These are phyloP conservation scores for Periparus ater DNA, from an alignment of 2,797 vertebrate genomes.

Conservation along the genomic window DNA sequence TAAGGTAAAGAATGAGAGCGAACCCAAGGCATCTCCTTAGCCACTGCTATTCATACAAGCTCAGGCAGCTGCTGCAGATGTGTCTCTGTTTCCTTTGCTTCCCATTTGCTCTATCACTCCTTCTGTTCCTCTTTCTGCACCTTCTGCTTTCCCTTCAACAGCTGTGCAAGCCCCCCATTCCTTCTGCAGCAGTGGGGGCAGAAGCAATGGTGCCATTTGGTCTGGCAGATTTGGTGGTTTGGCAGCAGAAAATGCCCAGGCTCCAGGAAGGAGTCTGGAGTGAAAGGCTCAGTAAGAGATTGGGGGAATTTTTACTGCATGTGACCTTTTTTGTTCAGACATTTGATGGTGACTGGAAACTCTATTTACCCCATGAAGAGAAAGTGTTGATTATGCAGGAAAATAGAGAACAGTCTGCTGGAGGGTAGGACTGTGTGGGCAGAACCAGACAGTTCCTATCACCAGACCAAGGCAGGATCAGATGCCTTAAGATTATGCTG, in stretches of 20 bases:
- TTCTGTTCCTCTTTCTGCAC: neutral
- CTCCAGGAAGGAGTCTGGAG: neutral
- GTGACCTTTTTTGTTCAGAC: neutral
- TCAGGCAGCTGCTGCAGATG: neutral
- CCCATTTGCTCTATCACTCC: neutral
- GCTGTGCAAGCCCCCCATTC: neutral
- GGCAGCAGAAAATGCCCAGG: neutral
- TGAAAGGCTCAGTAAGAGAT: neutral
- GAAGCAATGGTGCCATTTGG: neutral
- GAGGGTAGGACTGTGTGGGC: neutral
- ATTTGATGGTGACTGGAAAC: neutral
- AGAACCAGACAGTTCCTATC: neutral
- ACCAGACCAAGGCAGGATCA: neutral
- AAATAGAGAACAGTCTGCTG: neutral
- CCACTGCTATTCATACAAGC: neutral
- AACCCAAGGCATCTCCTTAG: neutral
- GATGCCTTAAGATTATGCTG: neutral
- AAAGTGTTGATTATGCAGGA: neutral
- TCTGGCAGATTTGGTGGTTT: neutral
- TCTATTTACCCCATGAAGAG: neutral
- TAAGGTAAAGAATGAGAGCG: neutral
- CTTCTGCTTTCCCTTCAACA: neutral
- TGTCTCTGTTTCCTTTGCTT: neutral
- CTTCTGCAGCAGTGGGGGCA: neutral
- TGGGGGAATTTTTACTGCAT: neutral